These are phyloP conservation scores for Percopsis omiscomaycus DNA, from an alignment of 2,797 vertebrate species.

Conservation along the genomic window DNA sequence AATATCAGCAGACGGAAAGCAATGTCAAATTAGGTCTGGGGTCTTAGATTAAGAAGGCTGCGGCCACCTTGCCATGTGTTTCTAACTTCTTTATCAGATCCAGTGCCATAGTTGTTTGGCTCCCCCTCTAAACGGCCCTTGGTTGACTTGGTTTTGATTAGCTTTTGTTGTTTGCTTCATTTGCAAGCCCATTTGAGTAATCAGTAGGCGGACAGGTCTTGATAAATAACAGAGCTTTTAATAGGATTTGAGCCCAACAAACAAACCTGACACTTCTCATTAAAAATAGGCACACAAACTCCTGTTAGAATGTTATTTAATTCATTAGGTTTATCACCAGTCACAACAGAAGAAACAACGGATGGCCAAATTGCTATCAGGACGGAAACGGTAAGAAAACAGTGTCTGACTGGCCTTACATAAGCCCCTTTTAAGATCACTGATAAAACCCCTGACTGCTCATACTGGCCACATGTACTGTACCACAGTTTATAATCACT, in stretches of 20 bases:
- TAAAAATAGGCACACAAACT: conserved; percentile 69
- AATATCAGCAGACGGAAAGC: conserved; percentile 6
- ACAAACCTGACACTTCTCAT: conserved; percentile 78
- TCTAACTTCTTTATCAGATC: conserved; percentile 47
- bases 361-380: conserved; percentile 57
- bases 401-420: conserved; percentile 53
- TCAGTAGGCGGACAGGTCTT: conserved; percentile 70
- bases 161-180: conserved; percentile 69
- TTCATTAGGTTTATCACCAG: conserved; percentile 68
- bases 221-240: conserved; percentile 75
- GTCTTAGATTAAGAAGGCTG: conserved; percentile 13
- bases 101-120: conserved; percentile 24
- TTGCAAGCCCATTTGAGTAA: conserved; percentile 71
- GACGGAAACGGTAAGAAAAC: conserved; percentile 55
- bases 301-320: conserved; percentile 64
- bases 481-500: conserved; percentile 34
- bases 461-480: conserved; percentile 24
- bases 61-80: conserved; percentile 25
- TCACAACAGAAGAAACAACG: conserved; percentile 67
- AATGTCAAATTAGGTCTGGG: conserved; percentile 21
- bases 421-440: conserved; percentile 10
- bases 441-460: conserved; percentile 36
- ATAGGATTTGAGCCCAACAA: conserved; percentile 75
- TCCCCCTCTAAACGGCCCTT: conserved; percentile 35
- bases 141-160: conserved; percentile 57